Percentiles rank a stretch among this genome's conserved stretches.
phyloP scores from a whole-genome alignment of 1,140 invertebrate species.

The Nymphalis io region DNA sequence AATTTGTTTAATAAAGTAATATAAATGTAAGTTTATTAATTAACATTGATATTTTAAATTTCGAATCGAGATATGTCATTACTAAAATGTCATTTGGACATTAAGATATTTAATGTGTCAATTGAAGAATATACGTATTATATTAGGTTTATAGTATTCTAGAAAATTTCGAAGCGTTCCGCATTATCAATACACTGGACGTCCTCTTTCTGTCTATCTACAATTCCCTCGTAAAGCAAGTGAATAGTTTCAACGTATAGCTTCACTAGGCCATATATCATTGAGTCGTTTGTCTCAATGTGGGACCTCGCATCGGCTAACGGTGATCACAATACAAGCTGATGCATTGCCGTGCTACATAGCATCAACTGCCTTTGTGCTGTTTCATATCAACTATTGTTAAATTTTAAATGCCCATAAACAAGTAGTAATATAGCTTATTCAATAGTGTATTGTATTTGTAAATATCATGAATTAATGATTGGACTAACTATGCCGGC shows the following conservation, averaged over 20 bases:
- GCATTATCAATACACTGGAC: conserved; percentile 31
- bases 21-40: too few relatives aligned
- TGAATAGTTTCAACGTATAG: conserved; percentile 38
- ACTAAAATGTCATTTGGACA: too few relatives aligned
- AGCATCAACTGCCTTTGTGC: conserved; percentile 39
- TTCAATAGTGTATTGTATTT: too few relatives aligned
- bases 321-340: conserved; percentile 69
- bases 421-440: neutral
- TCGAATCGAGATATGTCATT: too few relatives aligned
- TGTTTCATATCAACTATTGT: conserved; percentile 22
- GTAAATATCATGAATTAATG: too few relatives aligned
- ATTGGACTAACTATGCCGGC: too few relatives aligned
- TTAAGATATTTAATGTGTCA: too few relatives aligned
- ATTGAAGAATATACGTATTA: too few relatives aligned
- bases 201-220: conserved; percentile 50
- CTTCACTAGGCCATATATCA: conserved; percentile 57
- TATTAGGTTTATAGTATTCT: neutral
- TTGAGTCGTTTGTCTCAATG: conserved; percentile 68
- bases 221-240: conserved; percentile 51
- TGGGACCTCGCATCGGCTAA: conserved; percentile 61
- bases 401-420: conserved; percentile 5
- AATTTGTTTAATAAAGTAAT: too few relatives aligned
- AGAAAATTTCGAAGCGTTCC: neutral
- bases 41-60: too few relatives aligned
- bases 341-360: conserved; percentile 67